A percentile compares a stretch with the other conserved stretches of the same genome.
These are phyloP conservation scores for Thunnus thynnus DNA, from an alignment of 2,113 vertebrate genomes.

Conservation along the genomic window DNA sequence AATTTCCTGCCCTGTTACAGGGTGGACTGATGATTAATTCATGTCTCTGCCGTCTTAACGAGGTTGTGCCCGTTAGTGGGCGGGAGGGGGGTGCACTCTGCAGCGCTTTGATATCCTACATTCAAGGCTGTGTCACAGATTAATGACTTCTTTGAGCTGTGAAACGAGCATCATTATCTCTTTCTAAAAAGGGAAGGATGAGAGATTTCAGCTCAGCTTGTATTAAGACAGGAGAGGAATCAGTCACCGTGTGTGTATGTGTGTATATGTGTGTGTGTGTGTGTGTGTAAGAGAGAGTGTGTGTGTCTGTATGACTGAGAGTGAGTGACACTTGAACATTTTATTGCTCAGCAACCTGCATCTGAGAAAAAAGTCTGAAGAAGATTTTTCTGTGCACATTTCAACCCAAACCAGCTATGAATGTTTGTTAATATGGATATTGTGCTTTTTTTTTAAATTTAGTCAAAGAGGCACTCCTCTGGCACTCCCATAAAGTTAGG, in stretches of 20 bases:
- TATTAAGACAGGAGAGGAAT: constrained; percentile 44
- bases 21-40: constrained; percentile 71
- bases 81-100: constrained; percentile 32
- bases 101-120: constrained; percentile 70
- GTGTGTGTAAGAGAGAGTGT: constrained; percentile 5
- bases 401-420: constrained; percentile 1
- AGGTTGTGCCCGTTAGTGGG: constrained; percentile 60
- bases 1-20: constrained; percentile 61
- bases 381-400: neutral
- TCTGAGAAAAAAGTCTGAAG: constrained; percentile 8
- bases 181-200: constrained; percentile 58
- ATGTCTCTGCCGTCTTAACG: constrained; percentile 63
- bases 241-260: constrained; percentile 20
- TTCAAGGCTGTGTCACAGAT: constrained; percentile 70
- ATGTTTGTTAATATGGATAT: neutral
- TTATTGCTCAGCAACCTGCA: constrained; percentile 5
- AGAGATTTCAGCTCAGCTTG: constrained; percentile 55
- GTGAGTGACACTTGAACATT: constrained; percentile 22
- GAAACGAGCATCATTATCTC: constrained; percentile 72
- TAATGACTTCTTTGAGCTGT: constrained; percentile 75
- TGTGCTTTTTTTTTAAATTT: neutral
- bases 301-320: neutral
- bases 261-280: neutral
- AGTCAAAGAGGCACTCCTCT: neutral
- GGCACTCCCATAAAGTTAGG: neutral